Percentiles rank a stretch among this genome's conserved stretches.
These are phyloP conservation scores for Bradypus variegatus DNA, from an alignment of 2,797 vertebrate species.

Conservation along the genomic window DNA sequence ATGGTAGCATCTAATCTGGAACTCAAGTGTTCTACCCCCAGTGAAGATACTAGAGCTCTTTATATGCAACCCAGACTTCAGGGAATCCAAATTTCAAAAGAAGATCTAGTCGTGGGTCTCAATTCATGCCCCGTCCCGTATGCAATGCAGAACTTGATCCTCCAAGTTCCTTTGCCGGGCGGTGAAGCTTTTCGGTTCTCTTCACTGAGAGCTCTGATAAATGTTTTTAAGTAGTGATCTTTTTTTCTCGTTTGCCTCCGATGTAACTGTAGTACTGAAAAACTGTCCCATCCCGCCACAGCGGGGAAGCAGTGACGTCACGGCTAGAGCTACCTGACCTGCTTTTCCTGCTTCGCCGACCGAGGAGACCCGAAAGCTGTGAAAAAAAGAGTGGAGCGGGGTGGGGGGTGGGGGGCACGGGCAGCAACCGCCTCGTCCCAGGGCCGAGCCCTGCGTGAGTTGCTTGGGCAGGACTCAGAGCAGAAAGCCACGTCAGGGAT, in stretches of 20 bases:
- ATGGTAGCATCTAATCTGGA: background rate
- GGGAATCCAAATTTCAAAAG: background rate
- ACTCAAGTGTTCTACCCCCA: background rate
- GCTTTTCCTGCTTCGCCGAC: background rate
- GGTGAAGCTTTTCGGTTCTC: background rate
- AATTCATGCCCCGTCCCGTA: background rate
- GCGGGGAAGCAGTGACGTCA: slow-evolving; percentile 36
- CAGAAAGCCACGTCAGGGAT: accelerated
- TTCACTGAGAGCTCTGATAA: background rate
- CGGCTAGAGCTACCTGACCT: background rate
- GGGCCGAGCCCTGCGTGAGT: accelerated
- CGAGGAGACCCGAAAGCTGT: background rate
- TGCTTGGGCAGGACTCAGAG: accelerated
- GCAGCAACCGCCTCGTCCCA: accelerated
- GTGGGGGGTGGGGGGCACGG: background rate
- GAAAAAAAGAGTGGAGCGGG: background rate
- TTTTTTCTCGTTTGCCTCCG: background rate
- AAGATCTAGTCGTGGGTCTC: background rate
- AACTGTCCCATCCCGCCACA: background rate
- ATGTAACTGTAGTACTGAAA: background rate
- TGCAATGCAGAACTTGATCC: background rate
- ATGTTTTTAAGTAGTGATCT: background rate
- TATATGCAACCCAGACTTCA: background rate
- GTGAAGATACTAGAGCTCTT: background rate
- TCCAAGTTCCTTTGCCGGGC: background rate